A percentile compares a stretch with the other conserved stretches of the same genome.
phyloP scores from a whole-genome alignment of 2,113 vertebrate genomes.

The Anolis carolinensis region DNA sequence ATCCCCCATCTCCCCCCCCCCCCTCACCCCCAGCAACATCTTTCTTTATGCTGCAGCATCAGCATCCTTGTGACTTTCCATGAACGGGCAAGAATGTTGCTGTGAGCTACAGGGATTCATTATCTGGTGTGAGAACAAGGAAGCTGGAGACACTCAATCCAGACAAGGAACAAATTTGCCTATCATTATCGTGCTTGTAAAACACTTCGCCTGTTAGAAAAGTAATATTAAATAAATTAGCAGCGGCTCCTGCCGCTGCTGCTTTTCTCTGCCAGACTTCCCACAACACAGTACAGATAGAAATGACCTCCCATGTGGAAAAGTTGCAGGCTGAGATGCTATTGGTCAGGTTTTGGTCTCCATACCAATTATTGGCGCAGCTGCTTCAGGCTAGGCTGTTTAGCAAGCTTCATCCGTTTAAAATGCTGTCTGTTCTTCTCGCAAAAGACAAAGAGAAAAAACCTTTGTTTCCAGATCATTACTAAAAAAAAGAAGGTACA shows the following conservation, averaged over 20 bases:
- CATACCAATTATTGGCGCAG: constrained; percentile 23
- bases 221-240: neutral
- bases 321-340: neutral
- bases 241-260: neutral
- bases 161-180: neutral
- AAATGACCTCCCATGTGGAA: constrained; percentile 8
- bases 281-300: constrained; percentile 3
- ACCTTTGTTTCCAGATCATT: constrained; percentile 11
- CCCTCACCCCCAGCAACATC: no score
- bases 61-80: no score
- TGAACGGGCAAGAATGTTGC: no score
- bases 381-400: constrained; percentile 26
- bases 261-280: constrained; percentile 19
- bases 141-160: neutral
- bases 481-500: constrained; percentile 26
- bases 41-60: no score
- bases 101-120: neutral
- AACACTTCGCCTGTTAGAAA: neutral
- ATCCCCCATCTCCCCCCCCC: no score
- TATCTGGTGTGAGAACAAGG: neutral
- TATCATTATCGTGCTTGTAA: neutral
- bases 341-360: neutral
- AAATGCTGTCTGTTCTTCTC: constrained; percentile 1
- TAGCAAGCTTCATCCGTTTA: constrained; percentile 13
- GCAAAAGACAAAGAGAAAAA: neutral